Base-by-base conservation (phyloP, 1,140 invertebrate species). In the Wiebesia pumilae region DNA sequence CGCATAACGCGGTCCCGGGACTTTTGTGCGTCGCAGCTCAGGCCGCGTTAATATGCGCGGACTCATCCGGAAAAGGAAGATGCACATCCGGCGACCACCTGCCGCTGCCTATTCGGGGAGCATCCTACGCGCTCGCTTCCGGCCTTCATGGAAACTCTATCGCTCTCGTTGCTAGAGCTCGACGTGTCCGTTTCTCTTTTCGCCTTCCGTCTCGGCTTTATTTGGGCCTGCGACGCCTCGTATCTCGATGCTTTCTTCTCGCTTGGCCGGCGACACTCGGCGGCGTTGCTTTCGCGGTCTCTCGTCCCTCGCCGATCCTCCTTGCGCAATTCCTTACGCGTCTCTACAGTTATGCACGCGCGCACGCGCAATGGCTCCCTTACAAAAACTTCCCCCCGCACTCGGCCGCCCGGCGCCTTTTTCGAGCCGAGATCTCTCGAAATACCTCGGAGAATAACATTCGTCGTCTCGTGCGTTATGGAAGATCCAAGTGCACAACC, bases 81-180 rank as follows among this genome's bases (percentile, higher is more conserved):
- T 92, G 90, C 89, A 91, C 91, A 92, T 92, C 92, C 91, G 91
- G 90, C 88, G 90, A 91, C 88, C 89, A 91, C 90, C 90, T 92
- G 90, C 87, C 88, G 81, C 86, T 86, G 88, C 88, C 86, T 35
- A 16, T 58, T 35, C 47, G 88, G 88, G 89, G 86, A 88, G 89
- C 89, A 89, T 90, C 88, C 88, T 88, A 88, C 54, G n/a, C 43
- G 84, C 88, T 87, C 89, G 89, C 90, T 91, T 92, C 91, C 90
- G 91, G 89, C 89, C 90, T 92, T 92, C 90, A 71, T 81, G 69
- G 90, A 91, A 90, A 88, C 82, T 87, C 87, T 87, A 89, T 88
- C 78, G 16, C 33, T 73, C 82, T 58, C 30, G 30, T 40, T 40
- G n/a, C 67, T 12, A n/a, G 12, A 7, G 12, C 54, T 62, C 43